Conservation (phyloP, 2,888 invertebrate species). For the Noctua pronuba region DNA sequence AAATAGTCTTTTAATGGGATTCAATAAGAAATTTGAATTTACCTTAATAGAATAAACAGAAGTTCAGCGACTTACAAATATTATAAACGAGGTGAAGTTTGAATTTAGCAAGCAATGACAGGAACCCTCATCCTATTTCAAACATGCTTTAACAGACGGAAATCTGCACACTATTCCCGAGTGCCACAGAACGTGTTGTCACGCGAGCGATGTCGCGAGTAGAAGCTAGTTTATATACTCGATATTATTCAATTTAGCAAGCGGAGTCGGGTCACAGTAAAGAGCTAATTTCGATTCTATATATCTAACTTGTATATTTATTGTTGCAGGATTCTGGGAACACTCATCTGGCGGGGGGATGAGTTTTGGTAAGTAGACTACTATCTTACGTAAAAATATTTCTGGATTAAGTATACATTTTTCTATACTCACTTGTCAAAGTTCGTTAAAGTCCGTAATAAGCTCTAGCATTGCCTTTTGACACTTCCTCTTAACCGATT, state of each 20-base stretch:
- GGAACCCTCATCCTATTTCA: not conserved
- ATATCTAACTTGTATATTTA: constrained; percentile 6
- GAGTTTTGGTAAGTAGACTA: constrained; percentile 5
- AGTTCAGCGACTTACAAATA: not conserved
- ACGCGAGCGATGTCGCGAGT: not conserved
- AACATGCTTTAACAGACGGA: not conserved
- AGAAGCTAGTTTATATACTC: not conserved
- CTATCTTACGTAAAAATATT: not conserved
- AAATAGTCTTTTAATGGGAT: not conserved
- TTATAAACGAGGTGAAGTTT: not conserved
- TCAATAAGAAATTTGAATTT: not conserved
- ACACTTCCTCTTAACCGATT: not conserved
- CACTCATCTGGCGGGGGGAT: not conserved
- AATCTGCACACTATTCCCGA: not conserved
- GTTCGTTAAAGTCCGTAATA: not conserved
- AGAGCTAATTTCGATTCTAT: not conserved
- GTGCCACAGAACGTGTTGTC: not conserved
- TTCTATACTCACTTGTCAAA: not conserved
- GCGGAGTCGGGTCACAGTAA: not conserved
- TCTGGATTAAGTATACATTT: not conserved
- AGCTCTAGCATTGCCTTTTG: too few relatives aligned
- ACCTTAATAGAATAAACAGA: not conserved
- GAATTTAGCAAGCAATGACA: not conserved
- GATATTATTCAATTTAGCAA: not conserved
- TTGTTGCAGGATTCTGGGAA: constrained; percentile 24